Percentiles rank a stretch among this genome's conserved stretches.
These are phyloP conservation scores for Megathymus violae DNA, from an alignment of 1,140 invertebrate genomes.

Conservation along the genomic window DNA sequence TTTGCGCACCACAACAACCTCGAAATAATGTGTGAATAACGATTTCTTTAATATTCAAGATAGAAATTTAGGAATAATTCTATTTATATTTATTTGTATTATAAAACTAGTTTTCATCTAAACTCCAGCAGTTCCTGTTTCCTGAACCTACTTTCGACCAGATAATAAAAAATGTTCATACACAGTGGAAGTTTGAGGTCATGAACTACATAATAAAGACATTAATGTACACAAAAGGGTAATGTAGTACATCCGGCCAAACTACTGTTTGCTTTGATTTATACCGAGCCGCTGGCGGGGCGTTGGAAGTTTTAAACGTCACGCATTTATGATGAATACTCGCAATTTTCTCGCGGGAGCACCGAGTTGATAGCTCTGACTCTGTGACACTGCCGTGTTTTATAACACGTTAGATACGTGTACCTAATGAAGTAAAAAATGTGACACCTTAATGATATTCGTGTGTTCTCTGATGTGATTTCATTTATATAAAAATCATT, in stretches of 20 bases:
- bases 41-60: no score
- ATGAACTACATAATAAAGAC: conserved; percentile 19
- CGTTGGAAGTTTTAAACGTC: conserved; percentile 79
- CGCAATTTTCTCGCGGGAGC: conserved; percentile 78
- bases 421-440: conserved; percentile 32
- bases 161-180: not conserved
- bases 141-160: no score
- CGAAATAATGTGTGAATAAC: no score
- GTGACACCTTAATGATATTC: conserved; percentile 18
- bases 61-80: no score
- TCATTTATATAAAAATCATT: no score
- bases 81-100: no score
- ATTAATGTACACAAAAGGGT: conserved; percentile 52
- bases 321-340: conserved; percentile 82
- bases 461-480: no score
- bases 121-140: no score
- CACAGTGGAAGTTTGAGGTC: not conserved
- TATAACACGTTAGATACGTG: conserved; percentile 41
- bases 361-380: conserved; percentile 62
- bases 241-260: conserved; percentile 55
- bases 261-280: conserved; percentile 78
- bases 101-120: no score
- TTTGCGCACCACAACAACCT: no score
- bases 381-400: conserved; percentile 52
- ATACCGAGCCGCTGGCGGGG: conserved; percentile 58